Conservation (phyloP, 1,140 invertebrate genomes). For the Charaxes varanes region DNA sequence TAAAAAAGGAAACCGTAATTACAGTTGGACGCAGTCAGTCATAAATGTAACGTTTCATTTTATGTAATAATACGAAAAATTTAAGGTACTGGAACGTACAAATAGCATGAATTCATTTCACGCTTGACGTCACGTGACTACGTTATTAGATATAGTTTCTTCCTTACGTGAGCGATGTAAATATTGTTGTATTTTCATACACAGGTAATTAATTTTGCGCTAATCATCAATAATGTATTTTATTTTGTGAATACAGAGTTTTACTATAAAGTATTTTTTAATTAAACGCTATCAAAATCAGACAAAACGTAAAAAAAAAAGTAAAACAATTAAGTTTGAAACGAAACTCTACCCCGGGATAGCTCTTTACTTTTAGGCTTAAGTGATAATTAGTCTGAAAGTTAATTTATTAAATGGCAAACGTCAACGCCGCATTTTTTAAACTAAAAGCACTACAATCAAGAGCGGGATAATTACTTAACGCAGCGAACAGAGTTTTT, state of each 20-base stretch:
- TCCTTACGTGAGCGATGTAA: conserved; percentile 15
- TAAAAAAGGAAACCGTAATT: conserved; percentile 26
- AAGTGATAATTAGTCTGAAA: too few species aligned
- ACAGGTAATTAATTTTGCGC: neutral
- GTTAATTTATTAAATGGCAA: too few species aligned
- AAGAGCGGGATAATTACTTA: conserved; percentile 1
- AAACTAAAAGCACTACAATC: too few species aligned
- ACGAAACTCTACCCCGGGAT: too few species aligned
- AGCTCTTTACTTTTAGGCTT: too few species aligned
- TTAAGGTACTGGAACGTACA: conserved; percentile 27
- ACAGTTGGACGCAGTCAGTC: conserved; percentile 21
- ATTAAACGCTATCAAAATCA: too few species aligned
- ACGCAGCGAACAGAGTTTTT: conserved; percentile 2
- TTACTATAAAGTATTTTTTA: too few species aligned
- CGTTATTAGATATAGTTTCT: conserved; percentile 36
- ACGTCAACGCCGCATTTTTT: conserved; percentile 1
- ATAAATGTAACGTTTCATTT: conserved; percentile 22
- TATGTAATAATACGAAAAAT: conserved; percentile 28
- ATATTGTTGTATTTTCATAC: neutral
- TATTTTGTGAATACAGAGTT: too few species aligned
- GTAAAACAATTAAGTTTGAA: too few species aligned
- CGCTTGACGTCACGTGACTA: conserved; percentile 24
- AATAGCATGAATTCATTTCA: conserved; percentile 43
- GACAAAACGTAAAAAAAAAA: too few species aligned
- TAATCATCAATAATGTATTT: too few species aligned